Evolutionary conservation across 2,888 invertebrate genomes (phyloP).

Genomic region (Lymantria monacha): DNA sequence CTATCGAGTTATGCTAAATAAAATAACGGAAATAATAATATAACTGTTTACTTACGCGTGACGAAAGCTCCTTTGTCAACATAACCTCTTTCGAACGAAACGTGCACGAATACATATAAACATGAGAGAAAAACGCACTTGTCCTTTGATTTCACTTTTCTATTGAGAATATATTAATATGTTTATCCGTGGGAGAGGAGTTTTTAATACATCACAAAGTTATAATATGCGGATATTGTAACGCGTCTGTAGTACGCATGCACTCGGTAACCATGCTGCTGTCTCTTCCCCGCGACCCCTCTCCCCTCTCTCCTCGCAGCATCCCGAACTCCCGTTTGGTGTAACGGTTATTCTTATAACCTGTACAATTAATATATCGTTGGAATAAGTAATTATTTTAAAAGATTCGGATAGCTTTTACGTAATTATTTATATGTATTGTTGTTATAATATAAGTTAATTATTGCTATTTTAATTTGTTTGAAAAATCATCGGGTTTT

Average conservation of each 20-base stretch:
- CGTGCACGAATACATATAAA: conserved; percentile 15
- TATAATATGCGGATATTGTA: conserved; percentile 12
- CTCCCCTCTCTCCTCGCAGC: conserved; percentile 27
- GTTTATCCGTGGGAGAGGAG: conserved; percentile 8
- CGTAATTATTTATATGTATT: no score
- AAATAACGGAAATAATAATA: conserved; percentile 6
- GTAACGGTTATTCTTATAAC: neutral
- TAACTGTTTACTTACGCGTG: conserved; percentile 49
- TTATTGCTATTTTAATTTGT: no score
- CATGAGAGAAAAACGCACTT: conserved; percentile 10
- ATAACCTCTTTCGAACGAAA: conserved; percentile 57
- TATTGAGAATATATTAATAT: conserved; percentile 24
- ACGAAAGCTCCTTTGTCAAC: conserved; percentile 63
- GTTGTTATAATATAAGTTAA: no score
- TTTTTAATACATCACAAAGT: conserved; percentile 16
- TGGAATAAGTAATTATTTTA: no score
- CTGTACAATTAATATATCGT: neutral
- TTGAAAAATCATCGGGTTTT: no score
- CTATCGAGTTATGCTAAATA: neutral
- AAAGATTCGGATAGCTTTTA: no score
- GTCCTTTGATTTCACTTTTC: conserved; percentile 23
- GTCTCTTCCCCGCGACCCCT: conserved; percentile 7
- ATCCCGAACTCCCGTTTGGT: conserved; percentile 45
- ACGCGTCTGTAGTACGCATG: conserved; percentile 28
- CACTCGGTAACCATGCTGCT: conserved; percentile 18